phyloP scores from a whole-genome alignment of 2,888 invertebrate genomes.

The Diaperis boleti region DNA sequence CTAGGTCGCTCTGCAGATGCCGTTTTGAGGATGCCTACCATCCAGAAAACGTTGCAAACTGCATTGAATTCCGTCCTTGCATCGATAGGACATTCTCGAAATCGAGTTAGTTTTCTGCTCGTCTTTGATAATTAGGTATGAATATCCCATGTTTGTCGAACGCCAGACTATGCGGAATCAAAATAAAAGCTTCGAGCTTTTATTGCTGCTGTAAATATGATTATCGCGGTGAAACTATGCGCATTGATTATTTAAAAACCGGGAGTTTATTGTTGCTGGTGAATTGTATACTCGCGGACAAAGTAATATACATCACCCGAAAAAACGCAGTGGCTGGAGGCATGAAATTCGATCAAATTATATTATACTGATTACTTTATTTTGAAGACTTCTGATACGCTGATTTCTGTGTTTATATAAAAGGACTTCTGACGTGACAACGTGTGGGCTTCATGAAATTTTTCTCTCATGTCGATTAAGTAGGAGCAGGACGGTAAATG shows the following conservation, averaged over 20 bases:
- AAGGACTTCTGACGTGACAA: too few species aligned
- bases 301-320: too few species aligned
- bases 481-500: too few species aligned
- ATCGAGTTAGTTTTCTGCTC: too few species aligned
- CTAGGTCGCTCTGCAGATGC: constrained; percentile 48
- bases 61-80: constrained; percentile 17
- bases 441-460: too few species aligned
- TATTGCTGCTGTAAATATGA: constrained; percentile 24
- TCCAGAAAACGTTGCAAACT: constrained; percentile 17
- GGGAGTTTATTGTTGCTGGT: constrained; percentile 25
- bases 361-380: too few species aligned
- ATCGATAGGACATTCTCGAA: constrained; percentile 15
- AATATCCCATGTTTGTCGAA: not conserved
- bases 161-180: constrained; percentile 23
- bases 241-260: constrained; percentile 36
- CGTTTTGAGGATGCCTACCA: constrained; percentile 20
- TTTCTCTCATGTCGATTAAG: too few species aligned
- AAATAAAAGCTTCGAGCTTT: constrained; percentile 28
- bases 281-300: constrained; percentile 14
- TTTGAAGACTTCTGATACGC: too few species aligned
- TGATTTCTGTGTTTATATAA: too few species aligned
- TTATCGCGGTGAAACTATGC: constrained; percentile 16
- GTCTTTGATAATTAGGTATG: not conserved
- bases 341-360: too few species aligned
- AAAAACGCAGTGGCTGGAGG: too few species aligned